Conservation (phyloP, 2,113 vertebrate species). For the Zapus hudsonius region DNA sequence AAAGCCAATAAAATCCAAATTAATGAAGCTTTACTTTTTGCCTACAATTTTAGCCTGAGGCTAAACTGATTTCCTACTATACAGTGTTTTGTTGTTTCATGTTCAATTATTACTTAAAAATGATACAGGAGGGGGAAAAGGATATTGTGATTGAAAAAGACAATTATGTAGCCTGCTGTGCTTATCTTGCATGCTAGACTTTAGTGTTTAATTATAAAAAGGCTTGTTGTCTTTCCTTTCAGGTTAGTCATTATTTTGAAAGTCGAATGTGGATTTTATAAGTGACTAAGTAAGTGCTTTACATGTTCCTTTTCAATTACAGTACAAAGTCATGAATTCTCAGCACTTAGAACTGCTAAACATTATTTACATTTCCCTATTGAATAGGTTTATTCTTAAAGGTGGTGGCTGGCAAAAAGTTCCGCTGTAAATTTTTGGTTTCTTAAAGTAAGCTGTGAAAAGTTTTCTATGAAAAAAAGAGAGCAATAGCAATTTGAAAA, state of each 20-base stretch:
- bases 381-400: constrained; percentile 63
- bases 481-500: constrained; percentile 40
- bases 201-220: constrained; percentile 76
- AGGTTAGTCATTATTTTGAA: constrained; percentile 69
- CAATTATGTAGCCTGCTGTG: constrained; percentile 75
- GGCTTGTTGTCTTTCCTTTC: constrained; percentile 39
- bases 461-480: constrained; percentile 46
- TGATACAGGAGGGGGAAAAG: constrained; percentile 12
- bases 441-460: constrained; percentile 58
- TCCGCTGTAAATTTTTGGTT: constrained; percentile 62
- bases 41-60: constrained; percentile 23
- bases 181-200: constrained; percentile 74
- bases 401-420: background rate
- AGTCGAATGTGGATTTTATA: constrained; percentile 65
- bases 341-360: constrained; percentile 68
- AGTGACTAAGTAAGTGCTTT: constrained; percentile 71
- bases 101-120: constrained; percentile 58
- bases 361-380: constrained; percentile 63
- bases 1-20: constrained; percentile 38
- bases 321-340: constrained; percentile 64
- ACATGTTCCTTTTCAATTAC: constrained; percentile 70
- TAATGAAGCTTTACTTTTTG: constrained; percentile 1
- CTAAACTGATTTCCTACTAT: constrained; percentile 53
- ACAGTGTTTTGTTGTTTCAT: background rate
- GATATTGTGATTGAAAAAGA: constrained; percentile 76